These are phyloP conservation scores for Odocoileus hemionus DNA, from an alignment of 2,113 vertebrate species.

Conservation along the genomic window DNA sequence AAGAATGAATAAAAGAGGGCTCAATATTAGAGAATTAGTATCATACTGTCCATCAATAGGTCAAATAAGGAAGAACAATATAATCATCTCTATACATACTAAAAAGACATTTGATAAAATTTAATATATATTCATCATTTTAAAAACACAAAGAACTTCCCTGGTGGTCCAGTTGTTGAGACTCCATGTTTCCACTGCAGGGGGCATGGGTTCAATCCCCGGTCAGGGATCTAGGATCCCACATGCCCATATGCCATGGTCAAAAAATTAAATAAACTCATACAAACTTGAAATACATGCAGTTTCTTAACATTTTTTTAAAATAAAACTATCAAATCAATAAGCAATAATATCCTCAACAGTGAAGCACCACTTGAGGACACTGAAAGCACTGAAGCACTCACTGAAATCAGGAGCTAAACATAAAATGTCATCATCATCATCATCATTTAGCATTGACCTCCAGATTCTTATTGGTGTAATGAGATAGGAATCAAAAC, in stretches of 20 bases:
- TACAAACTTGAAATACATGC: background rate
- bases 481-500: background rate
- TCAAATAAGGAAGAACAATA: conserved; percentile 25
- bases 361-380: background rate
- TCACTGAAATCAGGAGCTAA: background rate
- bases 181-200: background rate
- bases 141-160: background rate
- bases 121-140: background rate
- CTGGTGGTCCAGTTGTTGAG: background rate
- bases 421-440: background rate
- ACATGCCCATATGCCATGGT: background rate
- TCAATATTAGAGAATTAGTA: conserved; percentile 37
- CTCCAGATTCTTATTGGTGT: background rate
- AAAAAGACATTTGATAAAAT: conserved; percentile 2
- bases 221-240: background rate
- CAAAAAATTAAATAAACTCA: background rate
- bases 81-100: conserved; percentile 15
- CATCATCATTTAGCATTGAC: background rate
- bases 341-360: background rate
- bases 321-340: background rate
- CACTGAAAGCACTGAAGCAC: too few relatives aligned
- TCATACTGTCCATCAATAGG: background rate
- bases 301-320: background rate
- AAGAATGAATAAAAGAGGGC: background rate
- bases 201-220: background rate